Base-by-base conservation (phyloP, 2,888 invertebrate species). In the Metacarcinus magister region DNA sequence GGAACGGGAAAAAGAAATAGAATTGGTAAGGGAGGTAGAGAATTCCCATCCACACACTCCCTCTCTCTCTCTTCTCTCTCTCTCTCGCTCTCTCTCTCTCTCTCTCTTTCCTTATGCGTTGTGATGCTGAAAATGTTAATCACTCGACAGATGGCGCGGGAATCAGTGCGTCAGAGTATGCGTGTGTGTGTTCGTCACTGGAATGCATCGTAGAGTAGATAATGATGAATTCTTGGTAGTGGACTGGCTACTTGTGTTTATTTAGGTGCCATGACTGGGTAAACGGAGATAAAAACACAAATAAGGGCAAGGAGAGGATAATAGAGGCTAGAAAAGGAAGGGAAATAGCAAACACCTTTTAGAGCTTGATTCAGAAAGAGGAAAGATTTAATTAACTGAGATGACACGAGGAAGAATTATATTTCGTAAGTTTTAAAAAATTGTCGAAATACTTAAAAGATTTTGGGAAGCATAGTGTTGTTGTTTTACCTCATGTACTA, bases 31-130 rank as follows among this genome's bases (percentile, higher is more conserved):
- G 32, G 28, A 32, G 10, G 32, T 32, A 32, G 28, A 28, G 10
- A 82, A 67, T n/a, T 23, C 5, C 2, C 2, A 7, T 2, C 23
- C 1, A 23, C n/a, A 23, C 67, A 23, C 67, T 67, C 67, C 4
- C 67, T 67, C 67, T 67, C 67, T 19, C 67, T 67, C 67, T 67
- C n/a, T 67, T 60, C 60, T 60, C 60, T 60, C 60, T 60, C 60
- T 60, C 60, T 60, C 60, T 60, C 60, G 7, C 60, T 60, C 60
- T 60, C 60, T 60, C 60, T 60, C 60, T 60, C 60, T 60, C 60
- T 60, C 60, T 60, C 60, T 60, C 60, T 60, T 19, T 60, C 60
- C 19, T 19, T 60, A 46, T 7, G 46, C 46, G 46, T 46, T 46
- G 60, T 60, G 60, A 2, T 5, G 60, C 8, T 60, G 60, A 60